A percentile compares a stretch with the other conserved stretches of the same genome.
Evolutionary conservation across 2,888 invertebrate species (phyloP).

Genomic region (Drosophila heteroneura): DNA sequence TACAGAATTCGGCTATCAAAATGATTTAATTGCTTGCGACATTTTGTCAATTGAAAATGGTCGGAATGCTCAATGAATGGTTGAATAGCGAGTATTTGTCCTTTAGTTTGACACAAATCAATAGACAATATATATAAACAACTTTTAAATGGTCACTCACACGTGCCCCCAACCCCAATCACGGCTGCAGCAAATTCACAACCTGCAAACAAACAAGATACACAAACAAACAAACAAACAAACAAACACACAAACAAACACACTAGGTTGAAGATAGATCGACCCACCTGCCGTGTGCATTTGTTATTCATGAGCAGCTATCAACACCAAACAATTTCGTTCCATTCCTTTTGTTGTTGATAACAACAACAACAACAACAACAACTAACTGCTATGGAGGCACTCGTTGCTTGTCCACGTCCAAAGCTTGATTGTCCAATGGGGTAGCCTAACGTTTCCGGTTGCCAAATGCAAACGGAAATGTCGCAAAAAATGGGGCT

Average conservation of each 20-base stretch:
- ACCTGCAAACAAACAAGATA: slow-evolving; percentile 26
- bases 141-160: slow-evolving; percentile 34
- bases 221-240: slow-evolving; percentile 2
- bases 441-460: slow-evolving; percentile 74
- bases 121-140: slow-evolving; percentile 72
- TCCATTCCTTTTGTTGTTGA: slow-evolving; percentile 60
- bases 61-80: slow-evolving; percentile 13
- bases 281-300: slow-evolving; percentile 71
- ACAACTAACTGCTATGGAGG: slow-evolving; percentile 26
- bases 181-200: background rate
- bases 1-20: slow-evolving; percentile 70
- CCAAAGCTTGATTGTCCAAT: slow-evolving; percentile 71
- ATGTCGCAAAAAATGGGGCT: slow-evolving; percentile 67
- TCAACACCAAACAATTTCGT: slow-evolving; percentile 77
- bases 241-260: background rate
- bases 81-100: background rate
- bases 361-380: slow-evolving; percentile 46
- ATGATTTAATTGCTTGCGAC: slow-evolving; percentile 73
- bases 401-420: slow-evolving; percentile 52
- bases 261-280: slow-evolving; percentile 8
- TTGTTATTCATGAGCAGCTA: slow-evolving; percentile 78
- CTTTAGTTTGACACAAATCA: slow-evolving; percentile 64
- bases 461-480: slow-evolving; percentile 80
- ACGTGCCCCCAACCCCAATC: background rate
- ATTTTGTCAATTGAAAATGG: slow-evolving; percentile 51